Conservation (phyloP, 92 coral and sea anemone genomes). For the Ricordea florida region DNA sequence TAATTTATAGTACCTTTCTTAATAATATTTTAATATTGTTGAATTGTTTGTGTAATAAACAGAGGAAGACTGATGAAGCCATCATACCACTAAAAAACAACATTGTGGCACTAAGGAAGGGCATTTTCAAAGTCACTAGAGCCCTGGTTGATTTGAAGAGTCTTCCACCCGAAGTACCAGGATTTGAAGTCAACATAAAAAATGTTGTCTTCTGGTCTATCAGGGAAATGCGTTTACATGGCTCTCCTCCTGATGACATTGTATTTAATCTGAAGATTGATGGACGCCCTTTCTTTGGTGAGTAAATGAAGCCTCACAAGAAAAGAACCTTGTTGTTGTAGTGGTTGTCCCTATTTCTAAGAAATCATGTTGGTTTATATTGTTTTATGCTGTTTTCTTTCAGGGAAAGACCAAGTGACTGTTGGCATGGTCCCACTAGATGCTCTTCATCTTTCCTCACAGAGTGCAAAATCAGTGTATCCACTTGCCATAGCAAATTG, state of each 20-base stretch:
- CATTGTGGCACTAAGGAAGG: conserved; percentile 3
- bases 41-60: neutral
- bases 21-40: neutral
- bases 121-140: neutral
- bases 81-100: conserved; percentile 11
- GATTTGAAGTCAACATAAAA: neutral
- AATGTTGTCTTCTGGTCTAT: conserved; percentile 8
- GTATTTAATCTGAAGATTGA: conserved; percentile 20
- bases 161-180: conserved; percentile 9
- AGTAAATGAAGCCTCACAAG: neutral
- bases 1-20: no score
- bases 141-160: conserved; percentile 1
- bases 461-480: conserved; percentile 15
- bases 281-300: conserved; percentile 31
- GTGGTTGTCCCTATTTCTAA: neutral
- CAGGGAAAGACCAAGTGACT: conserved; percentile 33
- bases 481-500: conserved; percentile 37
- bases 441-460: neutral
- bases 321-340: neutral
- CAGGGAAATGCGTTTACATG: conserved; percentile 14
- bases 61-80: conserved; percentile 6
- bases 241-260: neutral
- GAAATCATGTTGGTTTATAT: neutral
- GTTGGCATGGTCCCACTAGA: conserved; percentile 7
- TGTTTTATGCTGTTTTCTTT: neutral